These are phyloP conservation scores for Sebastes kiyomatsui DNA, from an alignment of 2,797 vertebrate species.

Conservation along the genomic window DNA sequence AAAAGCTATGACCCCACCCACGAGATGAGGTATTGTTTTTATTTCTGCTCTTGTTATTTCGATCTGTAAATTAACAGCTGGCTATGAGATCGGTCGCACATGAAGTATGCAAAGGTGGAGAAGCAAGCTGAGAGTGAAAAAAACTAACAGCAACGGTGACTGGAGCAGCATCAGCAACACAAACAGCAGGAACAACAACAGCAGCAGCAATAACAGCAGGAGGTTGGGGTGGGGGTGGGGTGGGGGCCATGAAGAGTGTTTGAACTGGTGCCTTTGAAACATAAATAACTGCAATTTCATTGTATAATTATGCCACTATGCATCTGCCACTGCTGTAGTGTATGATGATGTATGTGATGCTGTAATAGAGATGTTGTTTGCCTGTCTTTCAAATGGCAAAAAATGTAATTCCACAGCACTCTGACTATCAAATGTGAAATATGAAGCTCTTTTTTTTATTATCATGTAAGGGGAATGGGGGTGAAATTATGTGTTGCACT, in stretches of 20 bases:
- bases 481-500: background rate
- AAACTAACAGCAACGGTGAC: background rate
- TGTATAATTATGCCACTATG: slow-evolving; percentile 26
- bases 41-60: background rate
- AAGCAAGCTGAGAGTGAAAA: background rate
- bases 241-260: slow-evolving; percentile 31
- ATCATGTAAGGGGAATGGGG: background rate
- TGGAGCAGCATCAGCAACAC: slow-evolving; percentile 9
- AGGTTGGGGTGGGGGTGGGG: slow-evolving; percentile 4
- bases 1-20: background rate
- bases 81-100: background rate
- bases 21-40: background rate
- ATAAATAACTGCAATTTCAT: slow-evolving; percentile 52
- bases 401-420: slow-evolving; percentile 4
- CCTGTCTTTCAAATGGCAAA: slow-evolving; percentile 23
- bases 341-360: slow-evolving; percentile 15
- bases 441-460: background rate
- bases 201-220: slow-evolving; percentile 44
- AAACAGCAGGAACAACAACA: slow-evolving; percentile 37
- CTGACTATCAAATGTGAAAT: slow-evolving; percentile 11
- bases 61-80: slow-evolving; percentile 20
- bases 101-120: background rate
- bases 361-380: background rate
- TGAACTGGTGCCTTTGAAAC: slow-evolving; percentile 58
- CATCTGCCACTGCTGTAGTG: slow-evolving; percentile 34